Conservation (phyloP, 2,888 invertebrate species). For the Conomelus anceps region DNA sequence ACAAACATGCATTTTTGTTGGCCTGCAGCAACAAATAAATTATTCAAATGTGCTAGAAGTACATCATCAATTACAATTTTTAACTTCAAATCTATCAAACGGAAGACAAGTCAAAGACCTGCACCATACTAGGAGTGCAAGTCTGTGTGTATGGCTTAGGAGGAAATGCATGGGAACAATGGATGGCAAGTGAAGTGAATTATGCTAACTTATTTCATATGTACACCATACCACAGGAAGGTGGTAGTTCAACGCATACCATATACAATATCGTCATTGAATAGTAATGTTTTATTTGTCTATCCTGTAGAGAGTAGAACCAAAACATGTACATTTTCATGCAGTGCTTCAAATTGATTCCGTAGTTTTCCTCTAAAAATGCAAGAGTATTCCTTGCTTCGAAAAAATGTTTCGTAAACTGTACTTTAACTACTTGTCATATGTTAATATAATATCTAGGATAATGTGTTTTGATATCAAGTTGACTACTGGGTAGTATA, state of each 20-base stretch:
- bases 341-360: not conserved
- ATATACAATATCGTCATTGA: not conserved
- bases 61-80: not conserved
- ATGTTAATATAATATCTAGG: too few species aligned
- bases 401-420: too few species aligned
- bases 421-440: too few species aligned
- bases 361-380: too few species aligned
- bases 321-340: not conserved
- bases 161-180: not conserved
- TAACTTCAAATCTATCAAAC: not conserved
- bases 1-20: too few species aligned
- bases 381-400: too few species aligned
- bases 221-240: not conserved
- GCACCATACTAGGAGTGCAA: not conserved
- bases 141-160: not conserved
- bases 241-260: not conserved
- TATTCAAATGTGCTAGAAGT: too few species aligned
- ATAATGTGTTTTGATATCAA: too few species aligned
- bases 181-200: not conserved
- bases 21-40: too few species aligned
- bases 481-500: too few species aligned
- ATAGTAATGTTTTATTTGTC: not conserved
- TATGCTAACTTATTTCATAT: not conserved
- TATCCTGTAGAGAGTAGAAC: not conserved
- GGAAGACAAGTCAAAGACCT: not conserved